These are phyloP conservation scores for Euproctis similis DNA, from an alignment of 2,888 invertebrate genomes.

Conservation along the genomic window DNA sequence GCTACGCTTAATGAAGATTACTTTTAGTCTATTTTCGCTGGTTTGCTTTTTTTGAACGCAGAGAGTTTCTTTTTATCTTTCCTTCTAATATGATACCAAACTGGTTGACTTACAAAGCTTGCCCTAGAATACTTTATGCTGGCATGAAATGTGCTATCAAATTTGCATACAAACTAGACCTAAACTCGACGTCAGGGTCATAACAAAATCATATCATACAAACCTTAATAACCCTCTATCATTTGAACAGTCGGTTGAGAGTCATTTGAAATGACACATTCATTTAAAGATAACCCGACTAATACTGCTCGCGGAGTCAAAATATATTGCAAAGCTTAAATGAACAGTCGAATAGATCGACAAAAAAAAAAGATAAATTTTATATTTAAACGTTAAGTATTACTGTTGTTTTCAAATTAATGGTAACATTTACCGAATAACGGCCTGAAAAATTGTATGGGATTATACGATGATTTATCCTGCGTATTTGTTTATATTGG, in stretches of 20 bases:
- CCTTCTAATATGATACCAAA: too few relatives aligned
- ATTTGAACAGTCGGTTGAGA: constrained; percentile 27
- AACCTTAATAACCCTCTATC: constrained; percentile 19
- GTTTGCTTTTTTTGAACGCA: too few relatives aligned
- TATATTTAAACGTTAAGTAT: constrained; percentile 5
- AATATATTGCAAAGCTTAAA: constrained; percentile 14
- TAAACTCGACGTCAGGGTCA: constrained; percentile 18
- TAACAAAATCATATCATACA: constrained; percentile 47
- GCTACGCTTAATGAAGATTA: too few relatives aligned
- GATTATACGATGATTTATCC: too few relatives aligned
- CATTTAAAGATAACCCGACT: constrained; percentile 19
- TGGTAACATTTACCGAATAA: constrained; percentile 6
- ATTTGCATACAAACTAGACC: constrained; percentile 40
- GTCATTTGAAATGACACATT: constrained; percentile 37
- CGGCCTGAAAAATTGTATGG: too few relatives aligned
- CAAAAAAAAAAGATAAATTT: constrained; percentile 16
- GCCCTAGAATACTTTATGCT: constrained; percentile 46
- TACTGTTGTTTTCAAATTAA: constrained; percentile 5
- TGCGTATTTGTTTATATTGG: too few relatives aligned
- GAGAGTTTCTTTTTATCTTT: too few relatives aligned
- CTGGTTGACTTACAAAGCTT: constrained; percentile 22
- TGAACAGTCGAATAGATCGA: constrained; percentile 10
- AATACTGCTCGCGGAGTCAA: constrained; percentile 17
- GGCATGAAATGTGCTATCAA: constrained; percentile 58
- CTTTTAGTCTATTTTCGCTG: too few relatives aligned